Evolutionary conservation across 2,113 vertebrate species (phyloP), one percentile per base, ranked within the genome.

Genomic region (Microcebus griseorufus): DNA sequence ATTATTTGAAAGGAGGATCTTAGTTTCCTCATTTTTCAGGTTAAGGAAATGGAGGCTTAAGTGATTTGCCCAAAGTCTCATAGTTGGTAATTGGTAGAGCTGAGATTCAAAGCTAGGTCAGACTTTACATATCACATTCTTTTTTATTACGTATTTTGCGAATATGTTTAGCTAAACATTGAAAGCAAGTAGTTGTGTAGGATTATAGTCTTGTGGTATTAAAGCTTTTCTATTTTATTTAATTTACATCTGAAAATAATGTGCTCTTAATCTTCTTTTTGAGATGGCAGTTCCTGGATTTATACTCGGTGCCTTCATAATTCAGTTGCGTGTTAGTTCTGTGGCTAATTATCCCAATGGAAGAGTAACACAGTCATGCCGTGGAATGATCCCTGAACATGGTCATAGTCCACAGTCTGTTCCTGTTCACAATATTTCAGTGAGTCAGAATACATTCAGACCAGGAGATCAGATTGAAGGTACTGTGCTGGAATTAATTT

Each of bases 391-490:
- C 13, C 99, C 99, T 20, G 29, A 92, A 0, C 99, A 99, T 67
- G 97, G 98, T 0, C 10, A 97, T 58, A 75, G 72, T 11, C 97
- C 99, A 20, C 99, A 98, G 0, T 48, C 85, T 1, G 70, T 91
- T 42, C 97, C 99, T 29, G 29, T 98, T 76, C 99, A 99, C 95
- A 95, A 13, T 37, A 95, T 99, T 83, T 93, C 97, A 10, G 98
- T 99, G 96, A 99, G 99, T 81, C 98, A 88, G 60, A 95, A 73
- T 82, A 97, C 97, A n/a, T 99, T 99, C 97, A 98, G 85, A 37
- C 98, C 99, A 6, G 99, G 98, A 7, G 98, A 99, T 92, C 97
- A 4, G 42, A 98, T 99, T 91, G 98, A 99, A 99, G 99, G 99
- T 99, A 98, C 79, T 11, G 9, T 95, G 51, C 70, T 25, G 23